Percentiles rank a stretch among this genome's conserved stretches.
Conservation (phyloP, 1,140 invertebrate genomes). For the Neodiprion fabricii region DNA sequence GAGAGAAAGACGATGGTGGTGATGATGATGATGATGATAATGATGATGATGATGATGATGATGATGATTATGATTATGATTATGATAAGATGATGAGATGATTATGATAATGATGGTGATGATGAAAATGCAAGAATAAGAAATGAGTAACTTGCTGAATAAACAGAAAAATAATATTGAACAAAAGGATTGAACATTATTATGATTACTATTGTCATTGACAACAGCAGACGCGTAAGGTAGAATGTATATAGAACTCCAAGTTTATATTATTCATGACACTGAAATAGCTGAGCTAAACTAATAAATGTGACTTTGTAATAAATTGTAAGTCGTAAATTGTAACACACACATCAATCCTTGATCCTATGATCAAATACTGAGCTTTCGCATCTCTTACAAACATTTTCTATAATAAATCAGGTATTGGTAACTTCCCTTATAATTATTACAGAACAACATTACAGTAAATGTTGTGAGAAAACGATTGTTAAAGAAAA, state of each 20-base stretch:
- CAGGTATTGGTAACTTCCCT: too few relatives aligned
- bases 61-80: not conserved
- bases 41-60: slow-evolving; percentile 1
- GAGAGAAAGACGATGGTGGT: slow-evolving; percentile 30
- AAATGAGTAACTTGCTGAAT: not conserved
- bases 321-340: slow-evolving; percentile 32
- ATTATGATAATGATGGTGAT: not conserved
- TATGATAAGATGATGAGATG: slow-evolving; percentile 12
- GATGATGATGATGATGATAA: not conserved
- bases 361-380: too few relatives aligned
- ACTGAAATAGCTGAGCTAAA: slow-evolving; percentile 41
- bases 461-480: too few relatives aligned
- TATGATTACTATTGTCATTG: slow-evolving; percentile 26
- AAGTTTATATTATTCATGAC: slow-evolving; percentile 45
- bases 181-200: not conserved
- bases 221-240: slow-evolving; percentile 29
- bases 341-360: too few relatives aligned
- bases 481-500: too few relatives aligned
- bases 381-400: too few relatives aligned
- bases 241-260: slow-evolving; percentile 44
- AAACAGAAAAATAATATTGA: not conserved
- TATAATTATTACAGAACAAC: too few relatives aligned
- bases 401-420: too few relatives aligned
- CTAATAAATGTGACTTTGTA: slow-evolving; percentile 53
- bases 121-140: not conserved